phyloP scores from a whole-genome alignment of 2,113 vertebrate genomes.

The Trematomus loennbergii region DNA sequence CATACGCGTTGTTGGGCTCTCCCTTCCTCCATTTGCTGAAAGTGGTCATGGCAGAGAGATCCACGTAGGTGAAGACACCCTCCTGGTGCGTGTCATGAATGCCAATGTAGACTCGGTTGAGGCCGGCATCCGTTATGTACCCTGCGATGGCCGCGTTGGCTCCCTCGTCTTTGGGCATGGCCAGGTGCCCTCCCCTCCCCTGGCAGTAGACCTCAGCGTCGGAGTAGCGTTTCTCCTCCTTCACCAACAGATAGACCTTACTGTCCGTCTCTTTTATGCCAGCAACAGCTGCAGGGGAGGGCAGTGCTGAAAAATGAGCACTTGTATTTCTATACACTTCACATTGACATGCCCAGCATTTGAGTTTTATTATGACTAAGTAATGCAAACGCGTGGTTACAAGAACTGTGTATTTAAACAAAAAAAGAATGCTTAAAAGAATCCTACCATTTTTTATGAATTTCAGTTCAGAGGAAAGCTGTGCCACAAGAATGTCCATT shows the following conservation, averaged over 20 bases:
- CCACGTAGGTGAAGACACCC: conserved; percentile 92
- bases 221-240: conserved; percentile 92
- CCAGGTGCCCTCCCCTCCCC: conserved; percentile 91
- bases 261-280: conserved; percentile 96
- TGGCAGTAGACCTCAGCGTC: conserved; percentile 95
- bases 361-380: conserved; percentile 50
- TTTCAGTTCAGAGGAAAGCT: conserved; percentile 91
- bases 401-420: not conserved
- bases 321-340: conserved; percentile 89
- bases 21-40: conserved; percentile 96
- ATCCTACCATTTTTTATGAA: conserved; percentile 97
- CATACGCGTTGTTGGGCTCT: conserved; percentile 95
- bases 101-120: conserved; percentile 93
- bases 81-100: conserved; percentile 94
- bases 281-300: conserved; percentile 97
- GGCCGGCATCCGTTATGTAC: conserved; percentile 91
- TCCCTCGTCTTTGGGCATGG: conserved; percentile 95
- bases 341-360: conserved; percentile 77
- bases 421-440: not conserved
- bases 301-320: conserved; percentile 97
- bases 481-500: conserved; percentile 94
- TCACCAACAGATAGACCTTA: conserved; percentile 97
- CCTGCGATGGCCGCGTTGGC: conserved; percentile 90
- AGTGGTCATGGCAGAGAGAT: conserved; percentile 93
- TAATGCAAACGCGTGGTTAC: not conserved